Base-by-base conservation (phyloP, 2,797 vertebrate genomes). In the Neosalanx taihuensis region DNA sequence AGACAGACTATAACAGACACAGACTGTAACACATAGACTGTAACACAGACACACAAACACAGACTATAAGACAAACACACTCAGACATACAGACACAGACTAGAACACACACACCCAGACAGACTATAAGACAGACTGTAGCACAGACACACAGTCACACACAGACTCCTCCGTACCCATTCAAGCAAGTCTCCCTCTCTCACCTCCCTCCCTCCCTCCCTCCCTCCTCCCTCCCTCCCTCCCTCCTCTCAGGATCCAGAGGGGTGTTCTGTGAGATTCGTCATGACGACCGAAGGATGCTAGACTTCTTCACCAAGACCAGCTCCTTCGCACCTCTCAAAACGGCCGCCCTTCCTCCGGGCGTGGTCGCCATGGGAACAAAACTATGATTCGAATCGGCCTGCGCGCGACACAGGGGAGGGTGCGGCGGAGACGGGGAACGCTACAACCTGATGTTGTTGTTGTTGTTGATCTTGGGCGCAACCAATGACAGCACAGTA, bases 201-300 rank as follows among this genome's bases (percentile, higher is more conserved):
- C 37, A 2, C 7, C 37, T 60, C 65, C 30, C 59, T 29, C 33
- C 15, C 3, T 29, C 17, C 60, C 23, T 53, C 33, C 15, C 3
- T 6, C 35, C 10, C 37, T 10, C 6, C 37, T 60, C 65, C 30
- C 59, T 29, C 29, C 60, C 1, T 49, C 4, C 30, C 23, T 53
- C 33, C 15, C 3, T 29, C 17, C 60, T 41, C 62, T 3, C 81
- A 98, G 98, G 98, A 64, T 98, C 96, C 73, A 93, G 89, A 77
- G 97, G 97, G 61, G 96, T 90, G 71, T 97, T 98, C 85, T 97
- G 95, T 81, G 97, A 98, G 92, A 87, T 97, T 86, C 93, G 95
- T 89, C 93, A 93, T 61, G 91, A 89, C 53, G 92, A 99, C 86
- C 93, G 90, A 82, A 93, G 95, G 86, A 98, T 97, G 93, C 70